Conservation (phyloP, 2,888 invertebrate species). For the Diachrysia chrysitis region DNA sequence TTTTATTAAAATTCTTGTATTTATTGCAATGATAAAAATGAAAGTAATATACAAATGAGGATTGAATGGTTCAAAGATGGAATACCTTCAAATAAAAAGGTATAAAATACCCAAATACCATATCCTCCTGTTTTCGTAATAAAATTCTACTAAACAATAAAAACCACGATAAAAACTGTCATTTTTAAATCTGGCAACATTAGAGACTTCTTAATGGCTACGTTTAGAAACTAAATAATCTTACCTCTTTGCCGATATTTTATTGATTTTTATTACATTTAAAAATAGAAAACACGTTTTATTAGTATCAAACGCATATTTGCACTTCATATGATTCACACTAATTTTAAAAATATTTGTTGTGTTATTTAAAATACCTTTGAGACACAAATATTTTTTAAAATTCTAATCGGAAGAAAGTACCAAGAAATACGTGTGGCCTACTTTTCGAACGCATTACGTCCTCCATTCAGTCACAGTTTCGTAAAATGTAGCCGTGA, state of each 20-base stretch:
- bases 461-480: conserved; percentile 71
- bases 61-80: too few relatives aligned
- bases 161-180: conserved; percentile 19
- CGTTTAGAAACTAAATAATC: conserved; percentile 61
- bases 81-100: background rate
- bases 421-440: conserved; percentile 51
- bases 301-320: conserved; percentile 42
- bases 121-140: background rate
- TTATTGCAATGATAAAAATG: too few relatives aligned
- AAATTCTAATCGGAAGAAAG: conserved; percentile 55
- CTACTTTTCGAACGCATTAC: conserved; percentile 67
- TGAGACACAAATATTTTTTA: conserved; percentile 53
- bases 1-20: too few relatives aligned
- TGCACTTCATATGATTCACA: conserved; percentile 44
- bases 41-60: too few relatives aligned
- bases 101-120: background rate
- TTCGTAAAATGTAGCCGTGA: conserved; percentile 78
- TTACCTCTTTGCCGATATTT: conserved; percentile 41
- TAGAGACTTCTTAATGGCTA: conserved; percentile 30
- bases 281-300: conserved; percentile 55
- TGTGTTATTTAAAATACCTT: conserved; percentile 46
- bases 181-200: conserved; percentile 53
- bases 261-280: conserved; percentile 52
- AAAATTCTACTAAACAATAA: conserved; percentile 50
- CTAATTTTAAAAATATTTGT: conserved; percentile 53